Percentiles rank a stretch among this genome's conserved stretches.
Conservation (phyloP, 2,888 invertebrate species). For the Drosophila bunnanda region DNA sequence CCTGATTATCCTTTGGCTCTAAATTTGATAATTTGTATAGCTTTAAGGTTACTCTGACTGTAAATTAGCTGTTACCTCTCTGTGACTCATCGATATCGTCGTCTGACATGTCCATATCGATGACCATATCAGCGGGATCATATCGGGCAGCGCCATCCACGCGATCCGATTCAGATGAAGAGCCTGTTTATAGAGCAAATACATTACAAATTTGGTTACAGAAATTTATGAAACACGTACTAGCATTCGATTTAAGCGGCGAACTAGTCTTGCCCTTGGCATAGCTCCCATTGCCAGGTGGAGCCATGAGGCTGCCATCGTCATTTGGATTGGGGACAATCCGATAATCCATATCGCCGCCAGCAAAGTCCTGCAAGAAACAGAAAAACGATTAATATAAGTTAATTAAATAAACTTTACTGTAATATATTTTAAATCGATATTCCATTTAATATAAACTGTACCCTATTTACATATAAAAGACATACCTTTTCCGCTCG, state of each 20-base stretch:
- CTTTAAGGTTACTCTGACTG: not conserved
- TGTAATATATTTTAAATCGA: no score
- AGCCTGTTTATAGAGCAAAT: conserved; percentile 56
- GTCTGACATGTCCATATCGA: conserved; percentile 95
- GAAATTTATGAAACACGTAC: conserved; percentile 55
- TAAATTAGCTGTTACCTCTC: conserved; percentile 71
- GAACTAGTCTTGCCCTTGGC: conserved; percentile 62
- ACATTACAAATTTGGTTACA: not conserved
- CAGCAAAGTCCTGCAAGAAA: conserved; percentile 70
- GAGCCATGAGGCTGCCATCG: conserved; percentile 69
- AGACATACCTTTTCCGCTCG: conserved; percentile 61
- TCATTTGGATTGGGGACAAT: conserved; percentile 39
- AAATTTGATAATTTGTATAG: not conserved
- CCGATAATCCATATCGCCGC: conserved; percentile 82
- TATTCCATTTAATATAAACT: no score
- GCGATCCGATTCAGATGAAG: conserved; percentile 77
- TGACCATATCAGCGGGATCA: conserved; percentile 89
- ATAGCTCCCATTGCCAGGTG: conserved; percentile 55
- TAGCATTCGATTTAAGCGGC: conserved; percentile 80
- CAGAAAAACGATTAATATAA: not conserved
- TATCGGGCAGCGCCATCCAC: conserved; percentile 80
- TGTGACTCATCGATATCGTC: conserved; percentile 87
- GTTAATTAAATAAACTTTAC: not conserved
- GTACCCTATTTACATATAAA: not conserved
- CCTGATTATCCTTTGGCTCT: conserved; percentile 58